phyloP scores from a whole-genome alignment of 2,797 vertebrate genomes.

The Pangasius sanitwongsei region DNA sequence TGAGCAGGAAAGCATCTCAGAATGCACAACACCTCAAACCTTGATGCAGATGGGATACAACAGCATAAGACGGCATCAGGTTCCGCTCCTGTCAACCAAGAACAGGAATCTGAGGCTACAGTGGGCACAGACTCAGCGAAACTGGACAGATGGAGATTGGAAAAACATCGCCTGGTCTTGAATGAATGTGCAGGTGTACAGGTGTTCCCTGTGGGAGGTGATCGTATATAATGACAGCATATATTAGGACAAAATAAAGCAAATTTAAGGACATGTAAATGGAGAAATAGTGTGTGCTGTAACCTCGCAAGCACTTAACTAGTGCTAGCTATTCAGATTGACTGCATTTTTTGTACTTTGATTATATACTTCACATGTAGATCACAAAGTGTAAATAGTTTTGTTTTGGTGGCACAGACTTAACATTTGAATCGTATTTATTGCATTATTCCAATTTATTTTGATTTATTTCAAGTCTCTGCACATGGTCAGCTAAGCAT shows the following conservation, averaged over 20 bases:
- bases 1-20: neutral
- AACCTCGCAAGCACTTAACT: neutral
- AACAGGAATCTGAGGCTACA: neutral
- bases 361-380: neutral
- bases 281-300: neutral
- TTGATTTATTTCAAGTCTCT: neutral
- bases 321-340: neutral
- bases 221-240: neutral
- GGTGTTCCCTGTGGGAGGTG: neutral
- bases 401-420: slow-evolving; percentile 29
- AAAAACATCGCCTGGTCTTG: neutral
- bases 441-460: neutral
- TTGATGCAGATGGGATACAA: neutral
- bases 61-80: neutral
- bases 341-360: neutral
- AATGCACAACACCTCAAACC: neutral
- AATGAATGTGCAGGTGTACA: too few relatives aligned
- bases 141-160: neutral
- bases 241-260: neutral
- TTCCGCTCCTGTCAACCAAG: neutral
- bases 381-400: slow-evolving; percentile 29
- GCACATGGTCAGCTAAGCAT: neutral
- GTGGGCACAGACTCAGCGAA: neutral
- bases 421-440: neutral
- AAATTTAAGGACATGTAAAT: neutral